Percentiles rank a stretch among this genome's conserved stretches.
These are phyloP conservation scores for Pachydiplax longipennis DNA, from an alignment of 2,888 invertebrate genomes.

Conservation along the genomic window DNA sequence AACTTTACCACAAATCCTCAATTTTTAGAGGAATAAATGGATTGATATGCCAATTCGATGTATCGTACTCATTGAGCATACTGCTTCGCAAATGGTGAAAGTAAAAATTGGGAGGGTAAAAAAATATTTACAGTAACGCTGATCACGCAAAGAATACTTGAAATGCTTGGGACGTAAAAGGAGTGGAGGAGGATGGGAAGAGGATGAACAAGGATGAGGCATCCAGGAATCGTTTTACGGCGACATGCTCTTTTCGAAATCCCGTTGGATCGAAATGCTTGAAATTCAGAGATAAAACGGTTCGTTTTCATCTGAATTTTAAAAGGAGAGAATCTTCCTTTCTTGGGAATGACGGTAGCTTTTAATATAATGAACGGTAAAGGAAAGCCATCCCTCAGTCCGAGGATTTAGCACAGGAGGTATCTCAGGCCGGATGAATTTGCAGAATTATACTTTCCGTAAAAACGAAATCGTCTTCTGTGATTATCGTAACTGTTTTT, in stretches of 20 bases:
- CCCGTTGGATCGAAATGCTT: constrained; percentile 3
- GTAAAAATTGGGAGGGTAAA: no score
- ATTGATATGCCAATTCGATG: no score
- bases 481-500: neutral
- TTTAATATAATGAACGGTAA: neutral
- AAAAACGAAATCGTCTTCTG: neutral
- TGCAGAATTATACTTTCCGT: neutral
- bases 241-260: neutral
- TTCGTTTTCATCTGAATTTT: neutral
- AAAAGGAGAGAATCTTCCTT: neutral
- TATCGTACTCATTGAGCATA: no score
- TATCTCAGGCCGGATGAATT: neutral
- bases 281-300: constrained; percentile 10
- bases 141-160: no score
- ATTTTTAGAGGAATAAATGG: no score
- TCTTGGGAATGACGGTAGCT: neutral
- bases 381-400: neutral
- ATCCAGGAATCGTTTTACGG: neutral
- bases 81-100: no score
- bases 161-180: neutral
- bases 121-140: no score
- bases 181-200: neutral
- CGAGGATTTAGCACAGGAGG: neutral
- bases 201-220: neutral
- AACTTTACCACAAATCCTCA: no score